Conservation (phyloP, 2,113 vertebrate genomes). For the Tyto alba region DNA sequence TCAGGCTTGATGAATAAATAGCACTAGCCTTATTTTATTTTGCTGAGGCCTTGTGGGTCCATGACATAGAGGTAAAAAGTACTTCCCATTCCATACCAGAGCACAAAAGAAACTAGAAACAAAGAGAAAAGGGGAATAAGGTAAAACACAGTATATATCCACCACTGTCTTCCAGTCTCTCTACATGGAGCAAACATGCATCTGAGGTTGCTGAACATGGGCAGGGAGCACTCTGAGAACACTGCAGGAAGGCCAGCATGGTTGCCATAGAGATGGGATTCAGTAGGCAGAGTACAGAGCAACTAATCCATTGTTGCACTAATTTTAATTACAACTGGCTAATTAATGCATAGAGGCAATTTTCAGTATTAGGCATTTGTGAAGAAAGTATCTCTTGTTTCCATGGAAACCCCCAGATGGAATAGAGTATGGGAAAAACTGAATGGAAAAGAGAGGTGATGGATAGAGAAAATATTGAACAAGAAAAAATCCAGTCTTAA, state of each 20-base stretch:
- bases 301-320: constrained; percentile 9
- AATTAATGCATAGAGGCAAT: constrained; percentile 49
- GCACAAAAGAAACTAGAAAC: constrained; percentile 22
- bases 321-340: constrained; percentile 53
- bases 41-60: neutral
- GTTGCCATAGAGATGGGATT: constrained; percentile 38
- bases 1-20: constrained; percentile 13
- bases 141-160: constrained; percentile 17
- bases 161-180: neutral
- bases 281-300: neutral
- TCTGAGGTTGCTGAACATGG: neutral
- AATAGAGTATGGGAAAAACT: constrained; percentile 23
- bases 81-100: neutral
- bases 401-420: constrained; percentile 32
- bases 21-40: neutral
- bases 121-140: constrained; percentile 33
- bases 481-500: neutral
- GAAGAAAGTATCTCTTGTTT: constrained; percentile 24
- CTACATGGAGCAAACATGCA: constrained; percentile 36
- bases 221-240: constrained; percentile 27
- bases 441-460: constrained; percentile 3
- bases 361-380: constrained; percentile 25
- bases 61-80: neutral
- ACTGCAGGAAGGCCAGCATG: neutral
- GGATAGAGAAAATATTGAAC: neutral